Evolutionary conservation across 2,113 vertebrate species (phyloP), one percentile per base, ranked within the genome.

Genomic region (Ptychochromis oligacanthus): DNA sequence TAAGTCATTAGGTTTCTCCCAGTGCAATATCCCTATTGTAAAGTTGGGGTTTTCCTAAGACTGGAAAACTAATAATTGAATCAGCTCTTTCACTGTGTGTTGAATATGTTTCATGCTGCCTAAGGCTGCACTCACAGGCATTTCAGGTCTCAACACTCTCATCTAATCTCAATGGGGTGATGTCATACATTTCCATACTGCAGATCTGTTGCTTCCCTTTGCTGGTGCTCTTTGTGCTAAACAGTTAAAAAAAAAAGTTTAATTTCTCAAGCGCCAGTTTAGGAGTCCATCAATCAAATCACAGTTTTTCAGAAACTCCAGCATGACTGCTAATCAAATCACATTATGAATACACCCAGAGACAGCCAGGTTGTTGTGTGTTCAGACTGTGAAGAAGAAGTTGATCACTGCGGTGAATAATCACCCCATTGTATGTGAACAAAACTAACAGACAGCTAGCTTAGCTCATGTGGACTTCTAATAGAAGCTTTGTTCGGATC

Each of bases 381-480:
- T 12, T 49, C 64, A 70, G 64, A 70, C 22, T 20, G 64, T 70
- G 64, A 46, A 67, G 2, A 67, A 26, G 7, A 20, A 64, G 61
- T 13, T 1, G 13, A 43, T 43, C 38, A 24, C 36, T 40, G 0
- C 5, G 62, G n/a, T 65, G 62, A 43, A 65, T n/a, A 13, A 9
- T 2, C 40, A 46, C 12, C 43, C 13, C 14, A 12, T 13, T 4
- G 4, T 46, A 46, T 46, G 13, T 46, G 64, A 67, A 67, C 40
- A 46, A n/a, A n/a, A n/a, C n/a, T n/a, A n/a, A n/a, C n/a, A 36
- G 64, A 11, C 14, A 70, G 22, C 0, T 3, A 70, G 14, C 17
- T 17, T 20, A 49, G 43, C 5, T 26, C 40, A 18, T 18, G 64
- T 12, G 26, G 28, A 18, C 40, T 6, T 38, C 22, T 28, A 24